Evolutionary conservation across 2,113 vertebrate species (phyloP).

Genomic region (Smithornis capensis): DNA sequence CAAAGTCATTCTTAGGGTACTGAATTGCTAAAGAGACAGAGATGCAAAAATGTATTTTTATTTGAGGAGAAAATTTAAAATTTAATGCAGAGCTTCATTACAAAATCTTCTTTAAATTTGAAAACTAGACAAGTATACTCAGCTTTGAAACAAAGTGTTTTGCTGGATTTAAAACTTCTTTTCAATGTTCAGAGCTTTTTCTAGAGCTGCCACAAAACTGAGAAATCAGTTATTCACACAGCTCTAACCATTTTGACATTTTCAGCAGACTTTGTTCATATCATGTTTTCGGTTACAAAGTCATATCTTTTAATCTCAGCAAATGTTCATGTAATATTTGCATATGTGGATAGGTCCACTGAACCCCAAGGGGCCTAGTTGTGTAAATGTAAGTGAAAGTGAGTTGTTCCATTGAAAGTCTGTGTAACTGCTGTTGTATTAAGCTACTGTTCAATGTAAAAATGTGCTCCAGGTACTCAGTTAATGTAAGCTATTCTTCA

Average conservation of each 20-base stretch:
- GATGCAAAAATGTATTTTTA: background rate
- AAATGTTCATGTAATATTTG: background rate
- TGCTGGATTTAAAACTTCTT: background rate
- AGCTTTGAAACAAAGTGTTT: background rate
- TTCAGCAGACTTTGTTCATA: background rate
- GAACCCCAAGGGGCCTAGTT: background rate
- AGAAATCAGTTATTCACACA: background rate
- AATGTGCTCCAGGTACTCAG: background rate
- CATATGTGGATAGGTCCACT: background rate
- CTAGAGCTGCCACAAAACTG: background rate
- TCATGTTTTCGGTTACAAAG: background rate
- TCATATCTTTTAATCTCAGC: background rate
- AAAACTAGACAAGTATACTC: background rate
- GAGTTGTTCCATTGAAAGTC: background rate
- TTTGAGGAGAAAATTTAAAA: background rate
- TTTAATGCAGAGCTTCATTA: background rate
- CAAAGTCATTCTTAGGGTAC: background rate
- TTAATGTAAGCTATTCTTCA: background rate
- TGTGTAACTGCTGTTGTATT: background rate
- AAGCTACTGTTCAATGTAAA: background rate
- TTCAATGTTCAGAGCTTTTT: background rate
- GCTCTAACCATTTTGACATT: background rate
- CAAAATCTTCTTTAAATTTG: background rate
- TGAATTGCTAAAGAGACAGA: background rate
- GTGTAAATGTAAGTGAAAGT: background rate